Conservation (phyloP, 2,113 vertebrate species). For the Podiceps cristatus region DNA sequence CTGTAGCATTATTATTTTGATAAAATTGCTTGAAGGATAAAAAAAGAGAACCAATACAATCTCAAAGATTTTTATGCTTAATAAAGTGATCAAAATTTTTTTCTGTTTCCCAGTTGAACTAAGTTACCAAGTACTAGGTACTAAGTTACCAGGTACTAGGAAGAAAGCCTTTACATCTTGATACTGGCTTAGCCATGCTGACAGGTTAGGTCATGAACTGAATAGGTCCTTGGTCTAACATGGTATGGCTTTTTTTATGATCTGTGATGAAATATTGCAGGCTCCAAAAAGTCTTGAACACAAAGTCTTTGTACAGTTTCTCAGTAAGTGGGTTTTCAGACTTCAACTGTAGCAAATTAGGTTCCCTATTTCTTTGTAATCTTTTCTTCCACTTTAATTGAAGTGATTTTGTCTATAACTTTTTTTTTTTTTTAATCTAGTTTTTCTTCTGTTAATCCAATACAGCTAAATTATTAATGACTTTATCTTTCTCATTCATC, state of each 20-base stretch:
- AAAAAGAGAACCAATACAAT: not conserved
- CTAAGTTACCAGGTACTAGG: not conserved
- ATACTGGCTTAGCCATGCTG: not conserved
- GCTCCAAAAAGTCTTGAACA: not conserved
- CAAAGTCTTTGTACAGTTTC: not conserved
- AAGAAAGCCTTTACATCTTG: not conserved
- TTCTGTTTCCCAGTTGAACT: not conserved
- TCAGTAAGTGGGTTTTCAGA: not conserved
- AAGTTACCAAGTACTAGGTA: not conserved
- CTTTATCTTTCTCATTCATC: not conserved
- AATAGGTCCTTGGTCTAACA: not conserved
- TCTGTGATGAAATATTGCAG: not conserved
- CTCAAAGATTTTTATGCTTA: not conserved
- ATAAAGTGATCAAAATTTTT: not conserved
- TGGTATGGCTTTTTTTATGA: not conserved
- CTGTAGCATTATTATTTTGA: not conserved
- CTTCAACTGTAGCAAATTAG: not conserved
- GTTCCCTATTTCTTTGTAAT: not conserved
- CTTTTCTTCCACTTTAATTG: not conserved
- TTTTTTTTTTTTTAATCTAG: not conserved
- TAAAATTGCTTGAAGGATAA: not conserved
- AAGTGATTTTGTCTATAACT: not conserved
- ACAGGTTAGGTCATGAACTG: not conserved
- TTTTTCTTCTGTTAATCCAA: not conserved
- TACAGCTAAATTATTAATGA: not conserved